These are phyloP conservation scores for Cyphomyrus discorhynchus DNA, from an alignment of 2,113 vertebrate species.

Conservation along the genomic window DNA sequence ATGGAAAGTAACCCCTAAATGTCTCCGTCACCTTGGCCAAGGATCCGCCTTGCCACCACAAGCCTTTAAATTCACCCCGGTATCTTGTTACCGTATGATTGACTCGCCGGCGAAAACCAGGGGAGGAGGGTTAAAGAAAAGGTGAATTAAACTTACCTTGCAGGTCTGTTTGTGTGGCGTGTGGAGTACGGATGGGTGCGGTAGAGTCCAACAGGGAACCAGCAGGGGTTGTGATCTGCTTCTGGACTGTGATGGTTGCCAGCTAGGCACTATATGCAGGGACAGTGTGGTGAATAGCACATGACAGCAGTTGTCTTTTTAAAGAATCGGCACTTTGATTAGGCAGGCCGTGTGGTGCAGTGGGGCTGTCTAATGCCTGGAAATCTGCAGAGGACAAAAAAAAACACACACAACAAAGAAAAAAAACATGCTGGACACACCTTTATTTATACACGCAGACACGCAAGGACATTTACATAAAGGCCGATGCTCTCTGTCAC, in stretches of 20 bases:
- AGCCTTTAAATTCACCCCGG: background rate
- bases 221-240: conserved; percentile 33
- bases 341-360: conserved; percentile 50
- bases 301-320: conserved; percentile 73
- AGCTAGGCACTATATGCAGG: conserved; percentile 47
- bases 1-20: conserved; percentile 13
- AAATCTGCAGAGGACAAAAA: conserved; percentile 62
- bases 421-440: conserved; percentile 25
- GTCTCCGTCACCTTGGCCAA: conserved; percentile 7
- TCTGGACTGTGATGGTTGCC: conserved; percentile 46
- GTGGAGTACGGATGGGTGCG: conserved; percentile 30
- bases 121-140: conserved; percentile 25
- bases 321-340: conserved; percentile 74
- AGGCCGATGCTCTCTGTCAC: conserved; percentile 14
- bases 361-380: conserved; percentile 61
- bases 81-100: conserved; percentile 7
- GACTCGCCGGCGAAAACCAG: background rate
- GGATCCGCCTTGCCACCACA: background rate
- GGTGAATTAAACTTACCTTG: conserved; percentile 52
- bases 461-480: conserved; percentile 3
- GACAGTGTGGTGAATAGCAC: conserved; percentile 62
- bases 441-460: conserved; percentile 29
- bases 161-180: conserved; percentile 38
- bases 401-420: conserved; percentile 44
- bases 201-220: background rate